A percentile compares a stretch with the other conserved stretches of the same genome.
Evolutionary conservation across 2,888 invertebrate genomes (phyloP).

Genomic region (Spicauda simplicius): DNA sequence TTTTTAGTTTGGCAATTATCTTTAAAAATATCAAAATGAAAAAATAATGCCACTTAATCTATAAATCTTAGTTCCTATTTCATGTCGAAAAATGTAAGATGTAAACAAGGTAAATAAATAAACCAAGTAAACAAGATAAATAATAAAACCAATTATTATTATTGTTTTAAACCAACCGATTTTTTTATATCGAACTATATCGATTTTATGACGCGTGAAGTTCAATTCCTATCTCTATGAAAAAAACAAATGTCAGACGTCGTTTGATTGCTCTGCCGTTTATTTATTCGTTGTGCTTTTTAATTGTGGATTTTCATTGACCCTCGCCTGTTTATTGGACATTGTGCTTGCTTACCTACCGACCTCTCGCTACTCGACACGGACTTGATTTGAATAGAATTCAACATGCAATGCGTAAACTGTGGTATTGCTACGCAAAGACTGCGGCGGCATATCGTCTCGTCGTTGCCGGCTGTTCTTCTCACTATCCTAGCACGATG

Average conservation of each 20-base stretch:
- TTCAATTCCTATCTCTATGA: no score
- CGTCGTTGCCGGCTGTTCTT: no score
- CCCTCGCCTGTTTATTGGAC: slow-evolving; percentile 1
- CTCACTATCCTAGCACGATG: background rate
- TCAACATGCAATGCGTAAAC: slow-evolving; percentile 5
- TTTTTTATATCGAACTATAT: no score
- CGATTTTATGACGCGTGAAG: no score
- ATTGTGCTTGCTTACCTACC: background rate
- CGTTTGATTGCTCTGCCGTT: background rate
- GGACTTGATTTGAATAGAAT: background rate
- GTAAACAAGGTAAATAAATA: no score
- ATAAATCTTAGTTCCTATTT: background rate
- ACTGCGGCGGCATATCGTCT: no score
- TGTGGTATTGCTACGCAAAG: slow-evolving; percentile 5
- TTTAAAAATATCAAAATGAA: no score
- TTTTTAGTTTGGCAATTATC: no score
- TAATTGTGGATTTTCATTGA: slow-evolving; percentile 1
- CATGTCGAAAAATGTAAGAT: background rate
- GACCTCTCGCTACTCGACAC: slow-evolving; percentile 5
- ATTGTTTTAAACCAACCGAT: background rate
- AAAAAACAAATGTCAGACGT: background rate
- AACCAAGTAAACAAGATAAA: no score
- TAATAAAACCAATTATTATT: background rate
- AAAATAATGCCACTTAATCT: no score
- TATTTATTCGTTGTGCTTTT: slow-evolving; percentile 9